Base-by-base conservation (phyloP, 2,797 vertebrate species). In the Muscicapa striata region DNA sequence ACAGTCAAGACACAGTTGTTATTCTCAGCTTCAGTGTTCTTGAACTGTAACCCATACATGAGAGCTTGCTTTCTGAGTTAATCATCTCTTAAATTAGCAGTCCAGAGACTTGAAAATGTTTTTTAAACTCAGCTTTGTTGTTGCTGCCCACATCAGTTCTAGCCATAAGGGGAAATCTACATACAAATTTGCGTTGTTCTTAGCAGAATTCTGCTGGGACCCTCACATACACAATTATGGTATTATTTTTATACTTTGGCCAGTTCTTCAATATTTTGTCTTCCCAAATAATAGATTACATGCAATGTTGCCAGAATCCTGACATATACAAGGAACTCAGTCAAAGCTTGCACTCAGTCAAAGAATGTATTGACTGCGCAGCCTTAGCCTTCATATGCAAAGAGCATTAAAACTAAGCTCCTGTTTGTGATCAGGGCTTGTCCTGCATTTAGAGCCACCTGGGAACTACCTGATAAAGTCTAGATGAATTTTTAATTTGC, bases 1-100 rank as follows among this genome's bases (percentile, higher is more conserved):
- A 87, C 63, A 90, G 89, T 96, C 87, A 96, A 96, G 90, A 89
- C 69, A 85, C 20, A 84, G 64, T 84, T 93, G 57, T 77, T 94
- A 91, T 87, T 96, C 87, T 92, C 82, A 88, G 54, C 30, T 92
- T 86, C 91, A 80, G 55, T 69, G 69, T 86, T 89, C 49, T 91
- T 94, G 63, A 96, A 90, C 85, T 86, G 95, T 78, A 94, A 91
- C 59, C 81, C 54, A 32, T 82, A 87, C 46, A 69, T 46, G 57
- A 92, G n/a, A 96, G 49, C 40, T 96, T 80, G 52, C 79, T 78
- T 69, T 95, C 79, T 64, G 66, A 84, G 38, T 74, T 72, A 94
- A 77, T 89, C 5, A 73, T 77, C 87, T 91, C 72, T 63, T 48
- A 93, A 95, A 55, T 93, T 57, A 96, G 58, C 81, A 87, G 61